Percentiles rank a stretch among this genome's conserved stretches.
These are phyloP conservation scores for Melanotus villosus DNA, from an alignment of 2,888 invertebrate species.

Conservation along the genomic window DNA sequence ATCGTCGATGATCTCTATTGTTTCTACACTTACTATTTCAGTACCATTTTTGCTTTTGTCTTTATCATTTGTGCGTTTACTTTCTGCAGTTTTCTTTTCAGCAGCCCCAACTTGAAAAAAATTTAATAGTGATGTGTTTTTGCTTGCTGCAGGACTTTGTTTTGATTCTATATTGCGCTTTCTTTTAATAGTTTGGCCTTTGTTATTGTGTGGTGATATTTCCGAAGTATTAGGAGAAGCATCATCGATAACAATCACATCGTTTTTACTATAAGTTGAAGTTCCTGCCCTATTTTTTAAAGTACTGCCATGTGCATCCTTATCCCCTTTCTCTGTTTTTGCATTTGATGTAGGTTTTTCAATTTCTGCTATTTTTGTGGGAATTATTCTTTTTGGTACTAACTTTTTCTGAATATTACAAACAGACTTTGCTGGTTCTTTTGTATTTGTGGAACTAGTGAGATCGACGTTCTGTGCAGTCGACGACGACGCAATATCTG, in stretches of 20 bases:
- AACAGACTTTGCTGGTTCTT: too few relatives aligned
- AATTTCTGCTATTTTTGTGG: conserved; percentile 21
- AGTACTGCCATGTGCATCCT: too few relatives aligned
- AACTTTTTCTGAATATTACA: background rate
- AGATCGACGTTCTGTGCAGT: too few relatives aligned
- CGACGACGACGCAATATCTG: too few relatives aligned
- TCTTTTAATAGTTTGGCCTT: background rate
- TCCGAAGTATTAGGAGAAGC: background rate
- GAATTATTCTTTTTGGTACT: conserved; percentile 22
- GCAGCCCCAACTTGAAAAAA: background rate
- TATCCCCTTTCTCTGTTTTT: background rate
- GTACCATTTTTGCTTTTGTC: background rate
- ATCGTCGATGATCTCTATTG: background rate
- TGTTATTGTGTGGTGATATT: background rate
- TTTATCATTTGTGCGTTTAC: background rate
- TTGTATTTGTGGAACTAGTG: too few relatives aligned
- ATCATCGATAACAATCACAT: background rate
- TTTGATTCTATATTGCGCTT: background rate
- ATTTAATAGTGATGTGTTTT: background rate
- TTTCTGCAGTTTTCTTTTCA: background rate
- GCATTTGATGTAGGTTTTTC: background rate
- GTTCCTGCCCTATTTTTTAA: too few relatives aligned
- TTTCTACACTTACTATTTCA: conserved; percentile 5
- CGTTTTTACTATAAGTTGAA: background rate
- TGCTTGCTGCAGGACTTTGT: conserved; percentile 4